Evolutionary conservation across 2,113 vertebrate species (phyloP).

Genomic region (Corythornis cristatus): DNA sequence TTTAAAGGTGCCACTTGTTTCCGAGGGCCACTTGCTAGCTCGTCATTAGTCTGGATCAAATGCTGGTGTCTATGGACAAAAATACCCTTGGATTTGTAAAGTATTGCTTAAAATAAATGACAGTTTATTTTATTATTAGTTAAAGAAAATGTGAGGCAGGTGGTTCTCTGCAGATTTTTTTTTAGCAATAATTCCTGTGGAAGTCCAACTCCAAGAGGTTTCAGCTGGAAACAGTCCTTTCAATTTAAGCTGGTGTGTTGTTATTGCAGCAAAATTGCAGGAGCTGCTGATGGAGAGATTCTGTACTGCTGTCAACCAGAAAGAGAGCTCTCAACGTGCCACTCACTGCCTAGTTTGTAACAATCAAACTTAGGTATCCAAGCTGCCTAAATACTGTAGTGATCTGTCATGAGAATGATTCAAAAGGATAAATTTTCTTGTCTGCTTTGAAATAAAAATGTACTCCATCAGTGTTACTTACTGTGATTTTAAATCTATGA

Average conservation of each 20-base stretch:
- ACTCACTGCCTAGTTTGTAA: neutral
- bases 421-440: neutral
- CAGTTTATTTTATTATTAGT: neutral
- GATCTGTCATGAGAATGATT: neutral
- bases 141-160: neutral
- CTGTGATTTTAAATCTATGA: neutral
- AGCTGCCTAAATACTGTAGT: neutral
- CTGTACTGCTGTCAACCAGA: neutral
- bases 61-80: neutral
- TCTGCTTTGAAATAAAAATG: neutral
- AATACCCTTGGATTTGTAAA: neutral
- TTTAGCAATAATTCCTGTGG: neutral
- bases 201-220: neutral
- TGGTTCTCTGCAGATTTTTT: neutral
- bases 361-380: neutral
- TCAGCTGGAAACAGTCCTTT: neutral
- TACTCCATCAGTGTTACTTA: neutral
- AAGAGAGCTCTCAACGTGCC: neutral
- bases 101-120: neutral
- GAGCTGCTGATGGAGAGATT: neutral
- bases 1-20: neutral
- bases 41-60: neutral
- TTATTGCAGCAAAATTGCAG: neutral
- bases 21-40: neutral
- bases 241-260: neutral